Conservation (phyloP, 2,888 invertebrate genomes). For the Trichacis sp. region DNA sequence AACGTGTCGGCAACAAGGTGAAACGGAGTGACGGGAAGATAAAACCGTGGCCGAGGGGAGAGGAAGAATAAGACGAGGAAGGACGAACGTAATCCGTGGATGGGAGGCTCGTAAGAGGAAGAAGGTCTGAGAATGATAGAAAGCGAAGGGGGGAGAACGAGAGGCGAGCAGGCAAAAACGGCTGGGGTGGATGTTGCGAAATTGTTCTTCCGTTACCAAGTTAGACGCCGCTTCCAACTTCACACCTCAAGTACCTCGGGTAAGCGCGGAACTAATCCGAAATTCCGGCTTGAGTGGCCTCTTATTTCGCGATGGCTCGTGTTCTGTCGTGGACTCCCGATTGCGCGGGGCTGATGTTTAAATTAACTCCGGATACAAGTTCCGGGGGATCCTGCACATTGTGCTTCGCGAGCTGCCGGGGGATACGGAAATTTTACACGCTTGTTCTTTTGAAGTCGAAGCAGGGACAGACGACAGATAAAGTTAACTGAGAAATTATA, state of each 20-base stretch:
- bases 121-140: slow-evolving; percentile 38
- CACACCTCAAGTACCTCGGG: slow-evolving; percentile 61
- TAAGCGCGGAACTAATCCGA: slow-evolving; percentile 60
- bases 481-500: no score
- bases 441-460: no score
- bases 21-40: slow-evolving; percentile 5
- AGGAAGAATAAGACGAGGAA: slow-evolving; percentile 14
- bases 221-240: slow-evolving; percentile 59
- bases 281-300: slow-evolving; percentile 58
- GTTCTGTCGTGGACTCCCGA: slow-evolving; percentile 53
- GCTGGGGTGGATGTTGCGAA: slow-evolving; percentile 57
- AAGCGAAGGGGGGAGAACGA: slow-evolving; percentile 33
- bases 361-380: slow-evolving; percentile 42
- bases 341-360: slow-evolving; percentile 38
- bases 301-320: slow-evolving; percentile 55
- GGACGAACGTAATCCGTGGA: slow-evolving; percentile 21
- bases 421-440: no score
- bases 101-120: slow-evolving; percentile 33
- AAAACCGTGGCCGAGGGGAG: slow-evolving; percentile 10
- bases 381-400: slow-evolving; percentile 17
- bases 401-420: background rate
- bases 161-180: slow-evolving; percentile 37
- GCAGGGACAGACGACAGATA: no score
- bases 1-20: slow-evolving; percentile 38
- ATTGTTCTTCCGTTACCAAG: slow-evolving; percentile 61